Base-by-base conservation (phyloP, 2,113 vertebrate species). In the Labeo rohita region DNA sequence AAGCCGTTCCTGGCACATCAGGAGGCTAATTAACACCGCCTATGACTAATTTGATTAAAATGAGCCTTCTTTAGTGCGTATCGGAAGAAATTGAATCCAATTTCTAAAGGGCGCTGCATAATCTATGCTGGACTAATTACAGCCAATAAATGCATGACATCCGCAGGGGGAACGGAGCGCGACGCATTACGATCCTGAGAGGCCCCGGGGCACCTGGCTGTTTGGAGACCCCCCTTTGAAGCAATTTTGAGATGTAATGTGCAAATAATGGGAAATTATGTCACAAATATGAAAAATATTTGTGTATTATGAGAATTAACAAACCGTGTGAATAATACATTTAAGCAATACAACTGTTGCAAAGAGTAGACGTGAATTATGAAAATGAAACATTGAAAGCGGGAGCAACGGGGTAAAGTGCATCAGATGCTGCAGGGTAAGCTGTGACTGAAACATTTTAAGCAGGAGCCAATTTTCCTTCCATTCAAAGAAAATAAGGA, bases 21-120 rank as follows among this genome's bases (percentile, higher is more conserved):
- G 84, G 86, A 81, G 80, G 84, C 85, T 85, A 78, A 87, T 85
- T 87, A 88, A 85, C 85, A 87, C 70, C 4, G 84, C 80, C 83
- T 87, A 85, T 85, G 87, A 83, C 72, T 90, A 76, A 89, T 87
- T 86, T 84, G 75, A 87, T 87, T 89, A 80, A 86, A 85, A 86
- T 47, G 68, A 87, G 65, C 78, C 76, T 73, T 63, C 84, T 65
- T 86, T 54, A 79, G 54, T 75, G 76, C 87, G 56, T 85, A 89
- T 86, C 83, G 61, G 39, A 65, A 10, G 78, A 85, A 83, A 87
- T 50, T 84, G 66, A 84, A 52, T 77, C 61, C 84, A 77, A 66
- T 88, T 85, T 72, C 9, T 72, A 82, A 78, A 86, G 68, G 80
- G 49, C 43, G 59, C 80, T 54, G 61, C 68, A 76, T 73, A 80